Evolutionary conservation across 2,113 vertebrate species (phyloP), one percentile per base, ranked within the genome.

Genomic region (Erythrocebus patas): DNA sequence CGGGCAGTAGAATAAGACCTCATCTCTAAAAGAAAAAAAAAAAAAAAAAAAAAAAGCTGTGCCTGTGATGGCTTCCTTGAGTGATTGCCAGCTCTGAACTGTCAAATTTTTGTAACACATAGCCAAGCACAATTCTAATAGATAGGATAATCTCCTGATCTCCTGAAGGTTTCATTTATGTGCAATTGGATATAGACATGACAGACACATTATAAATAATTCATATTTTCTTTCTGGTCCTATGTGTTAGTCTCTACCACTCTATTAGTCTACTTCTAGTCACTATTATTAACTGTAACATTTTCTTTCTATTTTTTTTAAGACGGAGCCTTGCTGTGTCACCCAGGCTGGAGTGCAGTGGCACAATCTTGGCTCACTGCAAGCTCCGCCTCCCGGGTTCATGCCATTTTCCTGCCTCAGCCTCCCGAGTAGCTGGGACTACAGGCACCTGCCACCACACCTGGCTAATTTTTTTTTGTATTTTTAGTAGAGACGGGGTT

Each of bases 61-160:
- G 8, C 3, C 7, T 27, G 75, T 0, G 1, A 16, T 6, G 38
- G 4, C n/a, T 48, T 70, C 48, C 13, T 6, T 17, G 0, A 45
- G 27, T 64, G 48, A 4, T 43, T 80, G 5, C 11, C 43, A 50
- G 27, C 30, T 48, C 35, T 32, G 9, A 85, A 27, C 8, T 14
- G 35, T 30, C 50, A 40, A 35, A 48, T 50, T 78, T 76, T 22
- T 8, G 30, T 70, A 57, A 22, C 8, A 1, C 52, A n/a, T 30
- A 81, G 27, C n/a, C 48, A 38, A 57, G 50, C 4, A 5, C 22
- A 38, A 40, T 27, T 23, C 23, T 18, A 45, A 66, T 12, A 27
- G 32, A 87, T 7, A 16, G 30, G 66, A 73, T 10, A 27, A 17
- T 27, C 8, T 90, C 86, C 35, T 3, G 6, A 45, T 27, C 11